Base-by-base conservation (phyloP, 2,113 vertebrate species). In the Oenanthe oenanthe region DNA sequence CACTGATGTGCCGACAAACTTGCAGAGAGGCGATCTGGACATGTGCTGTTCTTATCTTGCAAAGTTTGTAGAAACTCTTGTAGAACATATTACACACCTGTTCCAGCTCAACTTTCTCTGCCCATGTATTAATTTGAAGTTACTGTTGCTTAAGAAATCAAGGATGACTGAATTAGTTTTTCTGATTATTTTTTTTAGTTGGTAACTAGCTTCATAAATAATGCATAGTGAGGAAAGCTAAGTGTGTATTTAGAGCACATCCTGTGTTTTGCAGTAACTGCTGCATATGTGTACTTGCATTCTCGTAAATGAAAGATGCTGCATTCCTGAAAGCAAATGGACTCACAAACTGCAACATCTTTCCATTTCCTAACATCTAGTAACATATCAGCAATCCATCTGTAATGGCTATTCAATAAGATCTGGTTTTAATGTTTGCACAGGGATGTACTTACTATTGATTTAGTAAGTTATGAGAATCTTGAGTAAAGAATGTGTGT, bases 181-280 rank as follows among this genome's bases (percentile, higher is more conserved):
- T 85, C 9, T 67, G 17, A 68, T 67, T 66, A 68, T 67, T 66
- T 88, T 71, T 89, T 68, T 60, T n/a, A 25, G 6, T 22, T 54
- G 21, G 61, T 76, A 67, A 34, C 40, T 84, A 56, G 47, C 47
- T 71, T 20, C 38, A 50, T 94, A 38, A 94, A 77, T 89, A 77
- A 81, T 71, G 38, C 43, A 62, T 7, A 43, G 26, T 28, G 43
- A 56, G 57, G 54, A 66, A 70, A 78, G 65, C 56, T 42, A 56
- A 61, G 45, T 62, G 50, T 62, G 12, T 53, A 10, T 48, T 80
- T 26, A 75, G 82, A 68, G 66, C 74, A 71, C 62, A 72, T 73
- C 91, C 56, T 73, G 38, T 80, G 8, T 72, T 70, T 58, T 61
- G 83, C 67, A 74, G 19, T 91, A 54, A 73, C 48, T 89, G 70